Conservation (phyloP, 37 sponge, comb jelly and placozoan genomes). For the Theonella swinhoei region DNA sequence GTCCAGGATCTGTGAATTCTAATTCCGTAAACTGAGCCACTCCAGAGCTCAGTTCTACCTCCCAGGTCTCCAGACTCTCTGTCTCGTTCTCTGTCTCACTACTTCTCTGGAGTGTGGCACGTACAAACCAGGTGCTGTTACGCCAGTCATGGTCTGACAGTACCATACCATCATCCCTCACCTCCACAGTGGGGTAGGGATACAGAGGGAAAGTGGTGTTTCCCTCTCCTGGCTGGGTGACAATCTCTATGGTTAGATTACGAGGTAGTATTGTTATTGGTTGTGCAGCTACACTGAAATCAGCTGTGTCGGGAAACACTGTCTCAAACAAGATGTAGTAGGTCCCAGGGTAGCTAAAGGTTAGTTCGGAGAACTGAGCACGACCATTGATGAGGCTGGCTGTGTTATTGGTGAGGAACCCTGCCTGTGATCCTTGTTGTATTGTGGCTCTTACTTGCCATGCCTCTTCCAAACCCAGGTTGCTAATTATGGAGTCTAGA, state of each 20-base stretch:
- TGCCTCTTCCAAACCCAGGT: conserved; percentile 48
- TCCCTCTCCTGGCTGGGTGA: conserved; percentile 30
- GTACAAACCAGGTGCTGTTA: conserved; percentile 61
- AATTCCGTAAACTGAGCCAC: conserved; percentile 55
- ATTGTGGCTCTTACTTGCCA: conserved; percentile 61
- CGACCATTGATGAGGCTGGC: conserved; percentile 49
- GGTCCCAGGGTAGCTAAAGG: conserved; percentile 64
- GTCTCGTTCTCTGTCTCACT: too few relatives aligned
- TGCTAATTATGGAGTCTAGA: conserved; percentile 12
- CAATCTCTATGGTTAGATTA: conserved; percentile 22
- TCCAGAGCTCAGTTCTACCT: conserved; percentile 7
- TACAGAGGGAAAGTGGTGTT: conserved; percentile 51
- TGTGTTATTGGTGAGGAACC: conserved; percentile 6
- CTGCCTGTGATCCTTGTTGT: conserved; percentile 5
- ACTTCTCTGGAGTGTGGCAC: not conserved
- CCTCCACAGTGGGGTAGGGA: conserved; percentile 43
- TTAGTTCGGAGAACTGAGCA: conserved; percentile 65
- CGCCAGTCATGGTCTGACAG: conserved; percentile 70
- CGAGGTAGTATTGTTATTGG: conserved; percentile 17
- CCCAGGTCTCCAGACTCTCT: conserved; percentile 24
- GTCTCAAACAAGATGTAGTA: conserved; percentile 58
- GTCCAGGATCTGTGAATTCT: conserved; percentile 2
- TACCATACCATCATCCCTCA: conserved; percentile 39
- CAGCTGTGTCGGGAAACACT: conserved; percentile 47
- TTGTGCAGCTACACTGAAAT: conserved; percentile 28